phyloP scores from a whole-genome alignment of 2,113 vertebrate genomes.

The Gobius niger region DNA sequence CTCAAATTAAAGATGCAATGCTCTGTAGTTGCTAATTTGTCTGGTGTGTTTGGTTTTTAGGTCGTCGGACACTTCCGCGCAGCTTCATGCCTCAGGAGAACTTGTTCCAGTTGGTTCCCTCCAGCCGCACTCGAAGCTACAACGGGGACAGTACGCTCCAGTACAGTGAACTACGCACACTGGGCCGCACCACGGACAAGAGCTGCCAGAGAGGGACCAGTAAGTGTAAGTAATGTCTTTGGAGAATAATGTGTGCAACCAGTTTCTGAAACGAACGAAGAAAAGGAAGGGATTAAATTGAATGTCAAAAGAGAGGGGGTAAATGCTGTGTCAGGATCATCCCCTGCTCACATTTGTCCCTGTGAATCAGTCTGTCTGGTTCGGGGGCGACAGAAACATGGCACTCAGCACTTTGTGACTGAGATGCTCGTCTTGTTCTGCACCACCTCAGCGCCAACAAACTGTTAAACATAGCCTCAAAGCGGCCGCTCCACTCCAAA shows the following conservation, averaged over 20 bases:
- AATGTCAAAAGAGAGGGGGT: background rate
- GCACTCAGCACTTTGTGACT: conserved; percentile 38
- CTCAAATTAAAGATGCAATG: conserved; percentile 24
- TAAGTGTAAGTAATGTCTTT: conserved; percentile 67
- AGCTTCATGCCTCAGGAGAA: conserved; percentile 90
- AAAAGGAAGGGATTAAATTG: background rate
- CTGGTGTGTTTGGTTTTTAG: conserved; percentile 61
- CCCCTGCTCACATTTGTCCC: background rate
- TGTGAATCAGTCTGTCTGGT: background rate
- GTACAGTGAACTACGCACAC: conserved; percentile 77
- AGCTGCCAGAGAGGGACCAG: conserved; percentile 65
- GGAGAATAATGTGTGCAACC: background rate
- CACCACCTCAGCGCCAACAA: conserved; percentile 47
- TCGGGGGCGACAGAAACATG: background rate
- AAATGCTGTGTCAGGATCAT: background rate
- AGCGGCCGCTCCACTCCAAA: conserved; percentile 42
- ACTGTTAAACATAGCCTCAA: conserved; percentile 31
- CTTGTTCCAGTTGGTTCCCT: conserved; percentile 85
- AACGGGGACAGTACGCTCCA: conserved; percentile 83
- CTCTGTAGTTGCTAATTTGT: conserved; percentile 11
- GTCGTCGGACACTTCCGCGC: conserved; percentile 87
- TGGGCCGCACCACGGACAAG: conserved; percentile 75
- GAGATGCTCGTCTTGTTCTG: conserved; percentile 26
- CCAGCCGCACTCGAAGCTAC: conserved; percentile 85
- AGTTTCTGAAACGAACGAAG: background rate